Percentiles rank a stretch among this genome's conserved stretches.
phyloP scores from a whole-genome alignment of 2,888 invertebrate species.

The Camptogramma bilineatum region DNA sequence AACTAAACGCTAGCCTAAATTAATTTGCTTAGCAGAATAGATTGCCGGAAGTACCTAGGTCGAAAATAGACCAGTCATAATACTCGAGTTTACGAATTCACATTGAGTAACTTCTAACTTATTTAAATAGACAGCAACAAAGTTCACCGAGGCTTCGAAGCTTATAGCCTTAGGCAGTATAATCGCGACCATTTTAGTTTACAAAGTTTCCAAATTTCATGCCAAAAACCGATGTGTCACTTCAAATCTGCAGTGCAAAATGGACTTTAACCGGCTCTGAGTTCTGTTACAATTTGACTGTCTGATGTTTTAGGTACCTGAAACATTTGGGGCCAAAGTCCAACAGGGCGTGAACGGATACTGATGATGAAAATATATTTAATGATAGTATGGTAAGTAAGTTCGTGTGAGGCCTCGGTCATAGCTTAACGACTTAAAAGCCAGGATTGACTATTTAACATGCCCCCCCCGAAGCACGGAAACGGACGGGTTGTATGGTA shows the following conservation, averaged over 20 bases:
- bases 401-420: too few relatives aligned
- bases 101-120: slow-evolving; percentile 20
- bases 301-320: not conserved
- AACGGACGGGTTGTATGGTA: too few relatives aligned
- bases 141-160: slow-evolving; percentile 39
- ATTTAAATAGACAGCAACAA: slow-evolving; percentile 32
- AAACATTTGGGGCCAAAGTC: not conserved
- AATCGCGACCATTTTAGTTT: slow-evolving; percentile 43
- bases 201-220: slow-evolving; percentile 42
- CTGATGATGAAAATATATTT: too few relatives aligned
- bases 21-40: not conserved
- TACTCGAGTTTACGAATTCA: slow-evolving; percentile 7
- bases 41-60: not conserved
- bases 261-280: not conserved
- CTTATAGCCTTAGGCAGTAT: slow-evolving; percentile 39
- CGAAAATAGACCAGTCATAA: not conserved
- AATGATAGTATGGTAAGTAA: too few relatives aligned
- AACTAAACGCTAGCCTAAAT: too few relatives aligned
- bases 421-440: too few relatives aligned
- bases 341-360: slow-evolving; percentile 15
- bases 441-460: too few relatives aligned
- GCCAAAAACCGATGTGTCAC: slow-evolving; percentile 33
- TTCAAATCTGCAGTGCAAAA: slow-evolving; percentile 7
- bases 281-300: not conserved
- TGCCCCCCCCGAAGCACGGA: too few relatives aligned